phyloP scores from a whole-genome alignment of 2,888 invertebrate species.

The Phytoseiulus persimilis region DNA sequence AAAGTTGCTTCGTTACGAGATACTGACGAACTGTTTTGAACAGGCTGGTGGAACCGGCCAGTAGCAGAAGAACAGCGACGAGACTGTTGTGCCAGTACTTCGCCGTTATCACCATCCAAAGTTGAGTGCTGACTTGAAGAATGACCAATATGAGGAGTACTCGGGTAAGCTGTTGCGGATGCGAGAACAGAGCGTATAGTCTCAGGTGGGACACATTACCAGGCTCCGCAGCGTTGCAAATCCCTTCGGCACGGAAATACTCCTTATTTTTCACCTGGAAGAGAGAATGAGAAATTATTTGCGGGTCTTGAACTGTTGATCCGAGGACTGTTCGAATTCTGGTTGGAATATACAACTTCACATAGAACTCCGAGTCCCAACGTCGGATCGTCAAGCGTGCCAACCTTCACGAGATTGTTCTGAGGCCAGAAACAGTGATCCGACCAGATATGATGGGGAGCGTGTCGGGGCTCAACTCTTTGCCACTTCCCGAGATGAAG shows the following conservation, averaged over 20 bases:
- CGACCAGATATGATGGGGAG: conserved; percentile 49
- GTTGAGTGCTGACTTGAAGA: conserved; percentile 67
- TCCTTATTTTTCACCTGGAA: conserved; percentile 55
- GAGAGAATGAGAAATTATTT: no score
- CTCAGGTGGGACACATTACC: conserved; percentile 68
- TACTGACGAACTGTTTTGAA: conserved; percentile 81
- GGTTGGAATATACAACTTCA: no score
- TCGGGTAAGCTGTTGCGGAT: conserved; percentile 29
- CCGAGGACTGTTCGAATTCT: no score
- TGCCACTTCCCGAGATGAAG: conserved; percentile 77
- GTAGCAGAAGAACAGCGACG: conserved; percentile 71
- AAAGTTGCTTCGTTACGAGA: conserved; percentile 72
- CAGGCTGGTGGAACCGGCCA: conserved; percentile 81
- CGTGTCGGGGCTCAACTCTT: conserved; percentile 57
- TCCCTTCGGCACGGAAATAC: conserved; percentile 65
- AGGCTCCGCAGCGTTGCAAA: conserved; percentile 77
- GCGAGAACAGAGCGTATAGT: conserved; percentile 61
- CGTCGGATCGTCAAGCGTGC: no score
- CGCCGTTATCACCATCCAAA: conserved; percentile 58
- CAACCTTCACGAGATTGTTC: conserved; percentile 24
- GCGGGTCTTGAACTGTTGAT: no score
- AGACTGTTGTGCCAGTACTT: conserved; percentile 76
- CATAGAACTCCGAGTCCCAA: no score
- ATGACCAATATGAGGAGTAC: conserved; percentile 27
- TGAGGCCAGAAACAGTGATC: conserved; percentile 31